A percentile compares a stretch with the other conserved stretches of the same genome.
These are phyloP conservation scores for Drosophila orena DNA, from an alignment of 1,140 invertebrate genomes.

Conservation along the genomic window DNA sequence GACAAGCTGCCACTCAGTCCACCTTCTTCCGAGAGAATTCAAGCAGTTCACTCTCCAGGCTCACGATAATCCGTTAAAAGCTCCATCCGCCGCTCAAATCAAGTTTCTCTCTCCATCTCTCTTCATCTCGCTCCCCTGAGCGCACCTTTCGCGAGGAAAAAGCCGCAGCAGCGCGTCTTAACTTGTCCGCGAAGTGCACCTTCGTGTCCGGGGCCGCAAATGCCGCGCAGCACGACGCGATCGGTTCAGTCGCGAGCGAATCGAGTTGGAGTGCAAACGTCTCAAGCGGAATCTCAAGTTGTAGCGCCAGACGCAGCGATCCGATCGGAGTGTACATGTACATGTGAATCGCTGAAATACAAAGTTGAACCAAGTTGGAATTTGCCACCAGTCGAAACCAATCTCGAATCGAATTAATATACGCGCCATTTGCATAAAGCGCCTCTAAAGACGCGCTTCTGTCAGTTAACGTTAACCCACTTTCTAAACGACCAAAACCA, in stretches of 20 bases:
- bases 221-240: conserved; percentile 12
- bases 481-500: conserved; percentile 74
- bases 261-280: conserved; percentile 74
- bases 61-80: conserved; percentile 21
- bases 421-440: conserved; percentile 63
- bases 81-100: conserved; percentile 20
- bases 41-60: conserved; percentile 1
- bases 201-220: conserved; percentile 12
- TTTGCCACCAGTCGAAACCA: conserved; percentile 70
- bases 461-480: conserved; percentile 76
- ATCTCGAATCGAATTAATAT: conserved; percentile 62
- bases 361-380: conserved; percentile 78
- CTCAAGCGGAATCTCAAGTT: conserved; percentile 47
- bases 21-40: neutral
- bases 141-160: conserved; percentile 20
- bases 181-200: conserved; percentile 9
- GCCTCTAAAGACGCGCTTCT: conserved; percentile 59
- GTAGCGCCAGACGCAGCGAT: conserved; percentile 49
- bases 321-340: conserved; percentile 36
- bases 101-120: neutral
- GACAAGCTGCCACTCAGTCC: neutral
- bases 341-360: conserved; percentile 42
- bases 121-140: conserved; percentile 3
- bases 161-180: conserved; percentile 37
- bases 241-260: conserved; percentile 62